Conservation (phyloP, 1,140 invertebrate species). For the Leptopilina boulardi region DNA sequence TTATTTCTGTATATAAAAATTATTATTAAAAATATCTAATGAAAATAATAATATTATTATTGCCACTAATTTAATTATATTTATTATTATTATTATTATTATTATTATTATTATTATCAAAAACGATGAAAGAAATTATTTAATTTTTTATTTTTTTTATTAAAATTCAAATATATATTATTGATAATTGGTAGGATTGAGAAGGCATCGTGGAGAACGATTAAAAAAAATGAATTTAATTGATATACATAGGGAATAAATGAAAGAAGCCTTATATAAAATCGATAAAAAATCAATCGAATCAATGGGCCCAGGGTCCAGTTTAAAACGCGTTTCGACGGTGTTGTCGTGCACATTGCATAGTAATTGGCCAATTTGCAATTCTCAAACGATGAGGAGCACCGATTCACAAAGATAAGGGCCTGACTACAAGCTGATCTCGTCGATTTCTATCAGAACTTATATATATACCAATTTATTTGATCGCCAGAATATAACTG, state of each 20-base stretch:
- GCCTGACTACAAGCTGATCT: conserved; percentile 27
- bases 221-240: conserved; percentile 23
- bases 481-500: conserved; percentile 27
- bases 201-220: background rate
- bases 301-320: conserved; percentile 12
- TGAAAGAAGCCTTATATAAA: background rate
- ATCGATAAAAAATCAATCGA: conserved; percentile 31
- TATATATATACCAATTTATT: conserved; percentile 12
- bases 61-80: no score
- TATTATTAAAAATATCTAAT: no score
- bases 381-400: conserved; percentile 48
- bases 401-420: conserved; percentile 32
- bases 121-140: no score
- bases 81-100: no score
- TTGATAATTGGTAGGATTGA: background rate
- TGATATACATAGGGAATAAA: conserved; percentile 3
- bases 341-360: conserved; percentile 41
- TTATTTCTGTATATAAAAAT: no score
- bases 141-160: no score
- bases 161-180: no score
- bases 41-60: no score
- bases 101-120: no score
- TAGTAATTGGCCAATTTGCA: conserved; percentile 57
- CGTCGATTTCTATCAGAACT: conserved; percentile 26
- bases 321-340: conserved; percentile 23